Percentiles rank a stretch among this genome's conserved stretches.
Conservation (phyloP, 2,888 invertebrate genomes). For the Agrotis segetum region DNA sequence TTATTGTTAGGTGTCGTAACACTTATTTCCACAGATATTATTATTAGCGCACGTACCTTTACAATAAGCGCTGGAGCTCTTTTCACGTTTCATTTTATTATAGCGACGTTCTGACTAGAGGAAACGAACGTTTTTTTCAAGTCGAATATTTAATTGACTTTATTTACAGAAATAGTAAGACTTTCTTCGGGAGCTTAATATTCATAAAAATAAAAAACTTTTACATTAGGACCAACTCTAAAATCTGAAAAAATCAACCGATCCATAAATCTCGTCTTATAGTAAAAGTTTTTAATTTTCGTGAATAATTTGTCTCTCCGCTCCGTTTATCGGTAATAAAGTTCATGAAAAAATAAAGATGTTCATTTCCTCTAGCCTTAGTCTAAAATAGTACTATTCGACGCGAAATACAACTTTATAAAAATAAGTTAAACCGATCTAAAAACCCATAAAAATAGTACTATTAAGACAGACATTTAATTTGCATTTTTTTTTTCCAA, state of each 20-base stretch:
- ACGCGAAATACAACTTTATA: background rate
- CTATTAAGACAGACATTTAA: slow-evolving; percentile 46
- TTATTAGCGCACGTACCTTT: slow-evolving; percentile 64
- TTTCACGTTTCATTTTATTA: slow-evolving; percentile 63
- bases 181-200: too few relatives aligned
- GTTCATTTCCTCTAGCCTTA: slow-evolving; percentile 53
- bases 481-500: slow-evolving; percentile 52
- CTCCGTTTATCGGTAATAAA: background rate
- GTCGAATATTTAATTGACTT: too few relatives aligned
- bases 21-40: slow-evolving; percentile 63
- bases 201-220: too few relatives aligned
- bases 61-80: slow-evolving; percentile 54
- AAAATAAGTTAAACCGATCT: background rate
- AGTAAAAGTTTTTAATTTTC: background rate
- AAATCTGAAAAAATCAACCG: background rate
- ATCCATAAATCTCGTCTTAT: background rate
- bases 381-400: slow-evolving; percentile 60
- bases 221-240: too few relatives aligned
- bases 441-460: slow-evolving; percentile 42
- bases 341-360: slow-evolving; percentile 1
- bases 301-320: background rate
- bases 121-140: slow-evolving; percentile 41
- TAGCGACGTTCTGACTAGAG: slow-evolving; percentile 39
- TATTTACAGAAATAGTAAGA: too few relatives aligned
- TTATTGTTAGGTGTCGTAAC: slow-evolving; percentile 66